phyloP scores from a whole-genome alignment of 2,888 invertebrate species.

The Caenorhabditis angaria region DNA sequence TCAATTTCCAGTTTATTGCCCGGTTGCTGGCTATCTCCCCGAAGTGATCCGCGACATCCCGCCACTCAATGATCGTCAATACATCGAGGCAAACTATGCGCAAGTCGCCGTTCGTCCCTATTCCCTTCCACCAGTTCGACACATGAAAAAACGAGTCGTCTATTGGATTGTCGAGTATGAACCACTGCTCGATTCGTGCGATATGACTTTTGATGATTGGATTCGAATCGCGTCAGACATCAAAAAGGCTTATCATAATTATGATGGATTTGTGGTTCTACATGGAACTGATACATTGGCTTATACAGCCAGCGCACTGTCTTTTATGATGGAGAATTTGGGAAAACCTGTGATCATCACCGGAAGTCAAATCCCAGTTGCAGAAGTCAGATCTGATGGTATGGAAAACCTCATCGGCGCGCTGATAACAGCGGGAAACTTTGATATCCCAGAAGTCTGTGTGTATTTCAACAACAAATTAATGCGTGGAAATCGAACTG shows the following conservation, averaged over 20 bases:
- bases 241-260: slow-evolving; percentile 75
- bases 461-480: slow-evolving; percentile 89
- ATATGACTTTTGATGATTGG: slow-evolving; percentile 92
- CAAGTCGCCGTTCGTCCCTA: slow-evolving; percentile 72
- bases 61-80: slow-evolving; percentile 83
- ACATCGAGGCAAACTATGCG: slow-evolving; percentile 75
- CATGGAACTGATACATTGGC: slow-evolving; percentile 96
- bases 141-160: slow-evolving; percentile 69
- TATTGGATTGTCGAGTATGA: slow-evolving; percentile 80
- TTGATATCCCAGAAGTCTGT: slow-evolving; percentile 73
- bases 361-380: slow-evolving; percentile 88
- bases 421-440: slow-evolving; percentile 84
- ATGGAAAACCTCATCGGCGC: slow-evolving; percentile 90
- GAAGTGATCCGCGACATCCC: slow-evolving; percentile 81
- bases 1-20: slow-evolving; percentile 79
- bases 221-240: slow-evolving; percentile 87
- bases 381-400: slow-evolving; percentile 91
- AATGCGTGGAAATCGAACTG: slow-evolving; percentile 87
- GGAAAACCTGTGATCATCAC: slow-evolving; percentile 92
- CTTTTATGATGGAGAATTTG: slow-evolving; percentile 94
- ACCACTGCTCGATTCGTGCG: slow-evolving; percentile 88
- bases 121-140: slow-evolving; percentile 75
- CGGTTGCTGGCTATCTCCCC: slow-evolving; percentile 80
- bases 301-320: slow-evolving; percentile 93
- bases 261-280: slow-evolving; percentile 91